Evolutionary conservation across 2,888 invertebrate species (phyloP).

Genomic region (Rhagonycha lutea): DNA sequence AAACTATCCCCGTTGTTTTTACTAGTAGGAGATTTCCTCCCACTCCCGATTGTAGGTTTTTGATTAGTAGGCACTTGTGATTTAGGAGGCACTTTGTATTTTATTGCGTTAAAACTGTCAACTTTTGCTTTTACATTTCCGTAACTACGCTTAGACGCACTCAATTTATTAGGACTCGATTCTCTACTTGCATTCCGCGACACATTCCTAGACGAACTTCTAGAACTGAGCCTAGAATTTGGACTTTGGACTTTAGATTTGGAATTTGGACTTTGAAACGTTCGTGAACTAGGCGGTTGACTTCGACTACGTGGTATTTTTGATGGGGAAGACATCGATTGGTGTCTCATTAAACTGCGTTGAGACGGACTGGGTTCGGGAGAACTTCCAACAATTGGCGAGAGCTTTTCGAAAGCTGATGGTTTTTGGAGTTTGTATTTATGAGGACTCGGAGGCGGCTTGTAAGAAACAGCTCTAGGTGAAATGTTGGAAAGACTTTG

Average conservation of each 20-base stretch:
- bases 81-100: conserved; percentile 54
- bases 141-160: conserved; percentile 41
- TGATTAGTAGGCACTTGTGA: conserved; percentile 41
- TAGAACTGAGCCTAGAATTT: conserved; percentile 39
- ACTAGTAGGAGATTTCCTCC: conserved; percentile 1
- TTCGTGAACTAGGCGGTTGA: conserved; percentile 44
- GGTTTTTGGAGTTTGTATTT: conserved; percentile 28
- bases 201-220: conserved; percentile 27
- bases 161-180: conserved; percentile 44
- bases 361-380: conserved; percentile 50
- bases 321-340: conserved; percentile 38
- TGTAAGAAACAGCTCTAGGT: conserved; percentile 18
- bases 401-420: conserved; percentile 47
- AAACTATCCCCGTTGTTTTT: conserved; percentile 6
- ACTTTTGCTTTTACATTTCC: conserved; percentile 53
- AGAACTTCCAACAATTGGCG: conserved; percentile 53
- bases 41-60: neutral
- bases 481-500: conserved; percentile 15
- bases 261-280: conserved; percentile 35
- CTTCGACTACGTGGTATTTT: conserved; percentile 39
- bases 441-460: conserved; percentile 14
- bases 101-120: conserved; percentile 45
- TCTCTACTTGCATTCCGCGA: conserved; percentile 45
- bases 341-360: conserved; percentile 36
- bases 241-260: conserved; percentile 21